Evolutionary conservation across 2,888 invertebrate species (phyloP), one percentile per base, ranked within the genome.

Genomic region (Epiblema foenella): DNA sequence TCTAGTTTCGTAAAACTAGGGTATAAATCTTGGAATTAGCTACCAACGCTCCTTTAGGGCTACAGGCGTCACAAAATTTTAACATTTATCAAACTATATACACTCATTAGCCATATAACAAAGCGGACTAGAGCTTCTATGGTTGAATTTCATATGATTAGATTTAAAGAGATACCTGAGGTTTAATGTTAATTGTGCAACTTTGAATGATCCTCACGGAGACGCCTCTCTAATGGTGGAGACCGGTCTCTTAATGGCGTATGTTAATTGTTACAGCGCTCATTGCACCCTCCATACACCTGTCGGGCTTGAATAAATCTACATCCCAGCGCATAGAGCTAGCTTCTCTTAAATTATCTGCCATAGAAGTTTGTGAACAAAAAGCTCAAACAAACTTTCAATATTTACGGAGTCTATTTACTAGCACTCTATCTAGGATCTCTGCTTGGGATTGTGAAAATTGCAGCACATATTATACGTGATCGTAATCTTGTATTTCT

Each of bases 111-210:
- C 39, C 18, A n/a, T 18, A 12, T 11, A 54, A 54, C 7, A n/a
- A 46, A 20, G 37, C 20, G 17, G 24, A 2, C 33, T 33, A 33
- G 33, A 39, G 37, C 37, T 29, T 4, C 20, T 60, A 52, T 42
- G 24, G 39, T 54, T 54, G 24, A 54, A 60, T 62, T 62, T 24
- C 42, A 52, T 42, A 20, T 39, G 39, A 42, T 64, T 39, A 39
- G 58, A 54, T 37, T 39, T 42, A 39, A 24, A 24, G 39, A 65
- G 76, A 74, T 33, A 75, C 75, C 56, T 72, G 78, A 77, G 73
- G 74, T 75, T 73, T 74, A 76, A 77, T 77, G 73, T 65, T 68
- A 64, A 69, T 62, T 57, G 72, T 78, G 76, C 75, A 79, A 75
- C 76, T 79, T 77, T 75, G 70, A 80, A 75, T 56, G 58, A 64